phyloP scores from a whole-genome alignment of 2,113 vertebrate genomes.

The Serinus canaria region DNA sequence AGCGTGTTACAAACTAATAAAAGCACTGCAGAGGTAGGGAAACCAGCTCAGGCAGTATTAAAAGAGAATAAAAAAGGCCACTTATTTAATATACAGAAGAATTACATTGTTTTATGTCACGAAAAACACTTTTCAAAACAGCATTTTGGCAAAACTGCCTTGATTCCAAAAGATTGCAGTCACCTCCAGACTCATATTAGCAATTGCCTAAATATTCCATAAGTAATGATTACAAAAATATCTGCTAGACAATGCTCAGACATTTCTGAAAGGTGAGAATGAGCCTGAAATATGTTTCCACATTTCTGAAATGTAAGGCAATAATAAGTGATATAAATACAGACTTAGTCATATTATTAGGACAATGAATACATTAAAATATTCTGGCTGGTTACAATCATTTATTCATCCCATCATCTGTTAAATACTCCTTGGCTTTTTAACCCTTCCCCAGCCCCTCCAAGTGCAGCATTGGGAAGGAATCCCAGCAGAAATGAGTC shows the following conservation, averaged over 20 bases:
- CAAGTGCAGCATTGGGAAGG: background rate
- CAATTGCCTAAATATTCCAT: background rate
- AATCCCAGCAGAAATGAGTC: background rate
- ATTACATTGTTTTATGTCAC: background rate
- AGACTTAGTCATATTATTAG: background rate
- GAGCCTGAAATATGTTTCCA: background rate
- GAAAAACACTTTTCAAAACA: background rate
- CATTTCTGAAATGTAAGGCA: background rate
- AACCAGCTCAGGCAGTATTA: background rate
- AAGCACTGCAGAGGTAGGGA: conserved; percentile 24
- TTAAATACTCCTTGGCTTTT: background rate
- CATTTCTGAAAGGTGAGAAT: background rate
- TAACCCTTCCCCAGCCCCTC: background rate
- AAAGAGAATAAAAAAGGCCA: background rate
- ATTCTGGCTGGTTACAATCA: background rate
- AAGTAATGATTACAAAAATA: background rate
- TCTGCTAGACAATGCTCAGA: background rate
- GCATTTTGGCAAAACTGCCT: background rate
- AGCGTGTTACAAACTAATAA: conserved; percentile 56
- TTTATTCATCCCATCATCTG: background rate
- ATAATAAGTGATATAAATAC: background rate
- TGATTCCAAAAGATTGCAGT: background rate
- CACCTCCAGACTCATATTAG: background rate
- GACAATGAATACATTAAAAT: background rate
- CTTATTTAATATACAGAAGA: conserved; percentile 31